Evolutionary conservation across 2,113 vertebrate species (phyloP).

Genomic region (Junco hyemalis): DNA sequence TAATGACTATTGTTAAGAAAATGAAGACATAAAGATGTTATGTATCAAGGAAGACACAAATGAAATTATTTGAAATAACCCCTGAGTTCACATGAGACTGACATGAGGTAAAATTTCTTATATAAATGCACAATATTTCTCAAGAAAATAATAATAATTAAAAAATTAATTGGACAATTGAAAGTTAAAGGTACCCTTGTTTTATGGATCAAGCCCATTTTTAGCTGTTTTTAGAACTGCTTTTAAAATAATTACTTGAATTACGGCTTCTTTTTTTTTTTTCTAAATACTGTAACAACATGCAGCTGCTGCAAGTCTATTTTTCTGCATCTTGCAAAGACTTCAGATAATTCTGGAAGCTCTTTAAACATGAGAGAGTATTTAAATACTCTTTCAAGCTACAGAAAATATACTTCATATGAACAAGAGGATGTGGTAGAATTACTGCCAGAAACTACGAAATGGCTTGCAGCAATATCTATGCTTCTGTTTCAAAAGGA

Average conservation of each 20-base stretch:
- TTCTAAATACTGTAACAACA: neutral
- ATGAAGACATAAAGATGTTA: neutral
- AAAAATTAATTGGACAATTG: neutral
- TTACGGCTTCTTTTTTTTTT: neutral
- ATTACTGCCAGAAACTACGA: constrained; percentile 8
- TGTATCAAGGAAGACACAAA: neutral
- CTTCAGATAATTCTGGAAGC: neutral
- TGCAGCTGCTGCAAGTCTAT: neutral
- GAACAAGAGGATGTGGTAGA: neutral
- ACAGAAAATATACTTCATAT: neutral
- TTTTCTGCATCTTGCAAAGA: neutral
- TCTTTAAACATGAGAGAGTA: constrained; percentile 15
- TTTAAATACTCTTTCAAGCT: neutral
- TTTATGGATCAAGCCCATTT: neutral
- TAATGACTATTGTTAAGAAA: neutral
- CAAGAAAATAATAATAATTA: neutral
- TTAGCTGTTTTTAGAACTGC: neutral
- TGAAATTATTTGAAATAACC: neutral
- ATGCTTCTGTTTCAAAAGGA: neutral
- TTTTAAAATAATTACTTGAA: neutral
- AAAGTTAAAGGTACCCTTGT: neutral
- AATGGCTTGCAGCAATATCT: neutral
- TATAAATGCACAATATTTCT: neutral
- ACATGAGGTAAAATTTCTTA: neutral
- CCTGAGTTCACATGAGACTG: neutral